Conservation (phyloP, 2,797 vertebrate species). For the Mycteria americana region DNA sequence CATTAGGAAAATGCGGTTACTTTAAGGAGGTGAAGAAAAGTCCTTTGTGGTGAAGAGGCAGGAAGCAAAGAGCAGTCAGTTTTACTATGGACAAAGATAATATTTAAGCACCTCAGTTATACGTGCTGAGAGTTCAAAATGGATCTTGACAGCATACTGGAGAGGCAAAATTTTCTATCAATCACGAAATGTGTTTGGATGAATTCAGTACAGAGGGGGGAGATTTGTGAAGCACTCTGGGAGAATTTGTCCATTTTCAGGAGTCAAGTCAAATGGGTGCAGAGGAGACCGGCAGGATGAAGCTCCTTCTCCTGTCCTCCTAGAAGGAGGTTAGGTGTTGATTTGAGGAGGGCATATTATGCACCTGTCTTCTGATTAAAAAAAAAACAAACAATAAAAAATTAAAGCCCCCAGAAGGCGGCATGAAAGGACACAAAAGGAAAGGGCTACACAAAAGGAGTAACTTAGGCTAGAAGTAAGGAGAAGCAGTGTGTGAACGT, state of each 20-base stretch:
- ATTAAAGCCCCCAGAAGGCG: neutral
- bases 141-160: neutral
- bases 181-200: neutral
- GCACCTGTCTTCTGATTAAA: neutral
- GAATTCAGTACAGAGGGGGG: neutral
- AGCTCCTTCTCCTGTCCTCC: neutral
- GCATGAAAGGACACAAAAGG: neutral
- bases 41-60: neutral
- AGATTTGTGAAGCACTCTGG: neutral
- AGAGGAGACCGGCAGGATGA: neutral
- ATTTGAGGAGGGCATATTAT: neutral
- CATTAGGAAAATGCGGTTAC: slow-evolving; percentile 30
- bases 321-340: neutral
- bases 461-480: neutral
- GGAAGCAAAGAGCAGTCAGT: neutral
- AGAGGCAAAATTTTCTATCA: neutral
- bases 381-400: neutral
- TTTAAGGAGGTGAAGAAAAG: neutral
- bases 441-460: neutral
- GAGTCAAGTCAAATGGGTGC: neutral
- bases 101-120: neutral
- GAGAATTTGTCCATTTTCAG: neutral
- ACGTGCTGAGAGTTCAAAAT: neutral
- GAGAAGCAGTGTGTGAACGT: rapidly evolving
- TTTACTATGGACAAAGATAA: neutral